phyloP scores from a whole-genome alignment of 2,888 invertebrate species.

The Chironomus riparius region DNA sequence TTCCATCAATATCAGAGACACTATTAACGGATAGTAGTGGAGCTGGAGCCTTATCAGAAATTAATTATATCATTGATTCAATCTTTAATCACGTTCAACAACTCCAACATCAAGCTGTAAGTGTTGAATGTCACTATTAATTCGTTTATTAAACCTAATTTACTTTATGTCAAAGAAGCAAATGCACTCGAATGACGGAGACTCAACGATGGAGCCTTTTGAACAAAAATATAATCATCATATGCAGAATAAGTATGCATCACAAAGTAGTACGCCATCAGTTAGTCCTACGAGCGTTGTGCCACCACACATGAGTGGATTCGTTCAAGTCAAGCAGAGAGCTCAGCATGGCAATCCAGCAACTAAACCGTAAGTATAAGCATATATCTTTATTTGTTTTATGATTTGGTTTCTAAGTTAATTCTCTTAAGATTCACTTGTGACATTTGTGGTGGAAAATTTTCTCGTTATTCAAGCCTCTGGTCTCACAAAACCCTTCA shows the following conservation, averaged over 20 bases:
- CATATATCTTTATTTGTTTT: neutral
- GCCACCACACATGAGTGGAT: neutral
- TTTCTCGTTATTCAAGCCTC: conserved; percentile 18
- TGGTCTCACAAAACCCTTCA: conserved; percentile 16
- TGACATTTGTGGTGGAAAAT: conserved; percentile 11
- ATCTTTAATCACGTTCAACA: conserved; percentile 29
- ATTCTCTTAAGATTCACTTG: neutral
- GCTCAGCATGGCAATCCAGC: neutral
- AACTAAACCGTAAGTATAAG: neutral
- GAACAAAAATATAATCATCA: conserved; percentile 11
- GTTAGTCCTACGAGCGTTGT: conserved; percentile 9
- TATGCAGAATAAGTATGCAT: neutral
- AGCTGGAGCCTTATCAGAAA: conserved; percentile 91
- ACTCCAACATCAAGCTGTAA: conserved; percentile 1
- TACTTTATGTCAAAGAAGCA: neutral
- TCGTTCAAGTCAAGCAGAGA: neutral
- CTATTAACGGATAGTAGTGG: conserved; percentile 94
- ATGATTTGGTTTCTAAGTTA: neutral
- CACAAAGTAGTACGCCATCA: conserved; percentile 2
- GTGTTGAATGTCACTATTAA: neutral
- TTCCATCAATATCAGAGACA: conserved; percentile 77
- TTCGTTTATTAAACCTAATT: neutral
- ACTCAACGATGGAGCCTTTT: neutral
- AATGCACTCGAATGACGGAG: neutral
- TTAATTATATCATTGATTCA: conserved; percentile 56